Percentiles rank a stretch among this genome's conserved stretches.
phyloP scores from a whole-genome alignment of 2,113 vertebrate genomes.

The Vidua macroura region DNA sequence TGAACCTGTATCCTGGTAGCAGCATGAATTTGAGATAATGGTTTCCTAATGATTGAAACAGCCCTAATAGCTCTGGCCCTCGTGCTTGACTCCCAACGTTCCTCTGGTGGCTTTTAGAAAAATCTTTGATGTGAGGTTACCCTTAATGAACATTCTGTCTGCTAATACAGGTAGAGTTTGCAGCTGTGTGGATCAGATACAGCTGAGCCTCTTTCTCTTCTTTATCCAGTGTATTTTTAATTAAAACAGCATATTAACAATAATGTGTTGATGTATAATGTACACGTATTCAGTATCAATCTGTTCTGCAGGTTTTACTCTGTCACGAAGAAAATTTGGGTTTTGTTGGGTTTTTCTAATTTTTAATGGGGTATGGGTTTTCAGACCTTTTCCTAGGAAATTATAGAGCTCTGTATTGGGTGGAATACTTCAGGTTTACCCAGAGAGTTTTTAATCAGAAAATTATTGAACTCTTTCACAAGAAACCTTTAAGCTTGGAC shows the following conservation, averaged over 20 bases:
- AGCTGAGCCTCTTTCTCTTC: not conserved
- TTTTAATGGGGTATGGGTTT: not conserved
- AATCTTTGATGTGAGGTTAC: not conserved
- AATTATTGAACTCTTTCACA: not conserved
- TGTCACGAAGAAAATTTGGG: not conserved
- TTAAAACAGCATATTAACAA: not conserved
- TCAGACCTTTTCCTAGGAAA: not conserved
- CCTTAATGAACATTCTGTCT: not conserved
- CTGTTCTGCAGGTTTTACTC: not conserved
- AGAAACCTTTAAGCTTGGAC: not conserved
- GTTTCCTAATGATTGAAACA: not conserved
- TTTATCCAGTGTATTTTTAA: not conserved
- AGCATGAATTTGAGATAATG: not conserved
- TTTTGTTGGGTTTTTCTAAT: not conserved
- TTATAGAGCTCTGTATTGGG: not conserved
- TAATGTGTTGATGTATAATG: not conserved
- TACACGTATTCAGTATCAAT: not conserved
- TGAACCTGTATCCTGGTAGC: slow-evolving; percentile 8
- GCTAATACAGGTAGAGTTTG: not conserved
- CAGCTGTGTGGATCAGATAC: not conserved
- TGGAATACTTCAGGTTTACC: not conserved
- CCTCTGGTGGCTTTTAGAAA: not conserved
- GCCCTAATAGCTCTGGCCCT: not conserved
- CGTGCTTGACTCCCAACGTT: not conserved
- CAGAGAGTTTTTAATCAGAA: not conserved